Percentiles rank a stretch among this genome's conserved stretches.
Conservation (phyloP, 2,888 invertebrate species). For the Isoperla grammatica region DNA sequence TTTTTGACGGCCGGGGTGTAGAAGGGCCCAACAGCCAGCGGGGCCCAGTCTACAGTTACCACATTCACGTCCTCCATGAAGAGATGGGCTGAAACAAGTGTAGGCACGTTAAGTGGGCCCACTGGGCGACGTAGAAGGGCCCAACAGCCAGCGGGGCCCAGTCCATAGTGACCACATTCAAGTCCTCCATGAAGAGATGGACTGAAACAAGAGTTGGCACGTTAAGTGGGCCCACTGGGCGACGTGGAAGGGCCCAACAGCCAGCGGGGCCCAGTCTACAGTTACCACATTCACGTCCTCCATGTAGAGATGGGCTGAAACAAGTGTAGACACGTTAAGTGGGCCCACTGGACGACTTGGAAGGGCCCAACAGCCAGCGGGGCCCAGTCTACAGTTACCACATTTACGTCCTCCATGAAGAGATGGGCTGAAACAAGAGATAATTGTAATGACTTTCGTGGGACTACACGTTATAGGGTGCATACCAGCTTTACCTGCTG, state of each 20-base stretch:
- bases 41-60: slow-evolving; percentile 36
- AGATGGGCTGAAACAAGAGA: neutral
- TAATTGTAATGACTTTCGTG: too few species aligned
- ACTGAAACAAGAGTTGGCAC: too few species aligned
- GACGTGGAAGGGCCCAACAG: slow-evolving; percentile 32
- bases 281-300: slow-evolving; percentile 34
- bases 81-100: neutral
- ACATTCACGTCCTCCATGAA: slow-evolving; percentile 33
- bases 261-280: slow-evolving; percentile 37
- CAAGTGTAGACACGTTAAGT: too few species aligned
- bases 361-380: slow-evolving; percentile 33
- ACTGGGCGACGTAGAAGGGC: slow-evolving; percentile 30
- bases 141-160: slow-evolving; percentile 35
- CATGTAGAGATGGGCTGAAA: neutral
- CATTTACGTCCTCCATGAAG: slow-evolving; percentile 31
- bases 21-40: slow-evolving; percentile 34
- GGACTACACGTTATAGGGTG: too few species aligned
- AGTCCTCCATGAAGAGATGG: slow-evolving; percentile 24
- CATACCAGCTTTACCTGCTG: too few species aligned
- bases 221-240: slow-evolving; percentile 3
- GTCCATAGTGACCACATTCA: slow-evolving; percentile 36
- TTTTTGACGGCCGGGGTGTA: slow-evolving; percentile 33
- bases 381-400: slow-evolving; percentile 36
- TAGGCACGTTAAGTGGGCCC: too few species aligned
- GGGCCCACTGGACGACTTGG: too few species aligned